Base-by-base conservation (phyloP, 2,888 invertebrate species). In the Dilophus febrilis region DNA sequence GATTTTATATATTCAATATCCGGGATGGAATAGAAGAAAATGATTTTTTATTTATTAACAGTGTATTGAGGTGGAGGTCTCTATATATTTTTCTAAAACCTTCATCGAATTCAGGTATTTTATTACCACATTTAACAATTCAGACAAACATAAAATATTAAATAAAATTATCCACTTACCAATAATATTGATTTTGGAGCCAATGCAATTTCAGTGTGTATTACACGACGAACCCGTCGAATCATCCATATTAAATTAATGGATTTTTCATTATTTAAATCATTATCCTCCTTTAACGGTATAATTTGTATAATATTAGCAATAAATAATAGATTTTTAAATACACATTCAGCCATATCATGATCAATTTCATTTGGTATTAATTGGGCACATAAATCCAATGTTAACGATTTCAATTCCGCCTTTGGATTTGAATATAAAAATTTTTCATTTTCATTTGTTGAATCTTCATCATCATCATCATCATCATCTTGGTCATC, bases 151-250 rank as follows among this genome's bases (percentile, higher is more conserved):
- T 39, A 13, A 37, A 37, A 37, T 16, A 30, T 17, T 28, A 4
- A 39, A 27, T 26, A 22, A 3, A 3, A 2, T n/a, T 28, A 37
- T 37, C 38, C 44, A 68, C 72, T 68, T 66, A 86, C 86, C 65
- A 88, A 74, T 47, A 71, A 64, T 45, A 68, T 74, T 34, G 68
- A 70, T 36, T 71, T 71, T 0, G 82, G 74, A 8, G 76, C 69
- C 51, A 77, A 74, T 12, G 80, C 73, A 1, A 88, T 71, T 66
- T 92, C 92, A 8, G 71, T 68, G 54, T 86, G 83, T 2, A 86
- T 71, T 44, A 82, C 73, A 52, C 74, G 77, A 36, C 82, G 67
- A 53, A 90, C 64, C 49, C 77, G 77, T 48, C 75, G 77, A 7
- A 83, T 55, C 22, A 88, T 63, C 86, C 86, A 87, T 22, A 71